These are phyloP conservation scores for Lasioglossum baleicum DNA, from an alignment of 1,140 invertebrate genomes.

Conservation along the genomic window DNA sequence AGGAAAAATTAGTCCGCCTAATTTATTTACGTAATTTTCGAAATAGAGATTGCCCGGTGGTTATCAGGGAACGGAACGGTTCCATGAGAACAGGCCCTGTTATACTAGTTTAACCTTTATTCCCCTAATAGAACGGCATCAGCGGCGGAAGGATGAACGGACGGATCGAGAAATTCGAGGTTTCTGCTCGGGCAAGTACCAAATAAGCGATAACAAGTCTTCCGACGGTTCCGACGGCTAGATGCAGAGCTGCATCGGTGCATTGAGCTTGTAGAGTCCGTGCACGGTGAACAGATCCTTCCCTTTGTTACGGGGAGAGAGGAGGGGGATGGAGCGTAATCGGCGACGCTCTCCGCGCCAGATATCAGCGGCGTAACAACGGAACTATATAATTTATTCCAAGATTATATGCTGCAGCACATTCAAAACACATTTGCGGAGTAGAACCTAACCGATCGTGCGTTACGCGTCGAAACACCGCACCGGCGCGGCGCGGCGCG, in stretches of 20 bases:
- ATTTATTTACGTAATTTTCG: not conserved
- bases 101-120: not conserved
- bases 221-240: not conserved
- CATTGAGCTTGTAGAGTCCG: not conserved
- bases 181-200: constrained; percentile 30
- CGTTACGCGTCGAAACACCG: not conserved
- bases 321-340: constrained; percentile 2
- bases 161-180: constrained; percentile 18
- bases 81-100: not conserved
- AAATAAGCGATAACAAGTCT: constrained; percentile 37
- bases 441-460: not conserved
- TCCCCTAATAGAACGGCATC: not conserved
- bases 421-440: not conserved
- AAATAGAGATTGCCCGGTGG: not conserved
- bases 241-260: not conserved
- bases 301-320: constrained; percentile 15
- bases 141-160: not conserved
- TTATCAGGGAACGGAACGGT: not conserved
- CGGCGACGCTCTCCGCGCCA: not conserved
- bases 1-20: not conserved
- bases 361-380: constrained; percentile 9
- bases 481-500: not conserved
- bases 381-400: constrained; percentile 17
- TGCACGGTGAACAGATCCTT: not conserved
- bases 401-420: constrained; percentile 24